These are phyloP conservation scores for Cephalotes varians DNA, from an alignment of 2,888 invertebrate genomes.

Conservation along the genomic window DNA sequence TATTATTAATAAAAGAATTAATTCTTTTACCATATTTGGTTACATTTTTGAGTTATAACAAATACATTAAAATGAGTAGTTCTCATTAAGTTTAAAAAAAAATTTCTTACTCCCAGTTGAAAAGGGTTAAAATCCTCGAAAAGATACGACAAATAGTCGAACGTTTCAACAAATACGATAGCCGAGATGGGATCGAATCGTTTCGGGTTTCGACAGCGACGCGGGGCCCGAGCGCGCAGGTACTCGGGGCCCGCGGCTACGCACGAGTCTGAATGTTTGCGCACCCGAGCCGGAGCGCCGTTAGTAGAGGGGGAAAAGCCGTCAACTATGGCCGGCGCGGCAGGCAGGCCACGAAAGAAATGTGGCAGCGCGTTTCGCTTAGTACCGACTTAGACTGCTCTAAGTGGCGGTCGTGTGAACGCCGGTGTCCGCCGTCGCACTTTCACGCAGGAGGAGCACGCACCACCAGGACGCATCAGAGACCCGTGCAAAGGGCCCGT, in stretches of 20 bases:
- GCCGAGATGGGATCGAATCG: not conserved
- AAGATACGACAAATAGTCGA: not conserved
- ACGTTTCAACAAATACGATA: no score
- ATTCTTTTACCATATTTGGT: not conserved
- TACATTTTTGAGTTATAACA: not conserved
- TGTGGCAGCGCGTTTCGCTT: slow-evolving; percentile 83
- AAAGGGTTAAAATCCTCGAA: not conserved
- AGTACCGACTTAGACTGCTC: slow-evolving; percentile 84
- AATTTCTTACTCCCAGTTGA: not conserved
- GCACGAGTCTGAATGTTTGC: slow-evolving; percentile 79
- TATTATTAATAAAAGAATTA: not conserved
- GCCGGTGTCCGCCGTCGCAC: slow-evolving; percentile 62
- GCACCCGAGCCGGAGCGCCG: slow-evolving; percentile 68
- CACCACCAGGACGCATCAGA: not conserved
- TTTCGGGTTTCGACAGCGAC: not conserved
- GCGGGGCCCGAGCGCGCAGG: not conserved
- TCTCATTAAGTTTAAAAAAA: not conserved
- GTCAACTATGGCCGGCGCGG: slow-evolving; percentile 84
- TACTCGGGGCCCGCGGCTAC: slow-evolving; percentile 5
- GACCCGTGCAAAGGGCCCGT: slow-evolving; percentile 22
- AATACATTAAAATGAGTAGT: not conserved
- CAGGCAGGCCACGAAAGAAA: slow-evolving; percentile 84
- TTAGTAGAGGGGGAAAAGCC: slow-evolving; percentile 69
- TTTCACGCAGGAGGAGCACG: slow-evolving; percentile 31
- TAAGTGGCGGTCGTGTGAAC: slow-evolving; percentile 79